A percentile compares a stretch with the other conserved stretches of the same genome.
These are phyloP conservation scores for Tyrophagus putrescentiae DNA, from an alignment of 1,140 invertebrate genomes.

Conservation along the genomic window DNA sequence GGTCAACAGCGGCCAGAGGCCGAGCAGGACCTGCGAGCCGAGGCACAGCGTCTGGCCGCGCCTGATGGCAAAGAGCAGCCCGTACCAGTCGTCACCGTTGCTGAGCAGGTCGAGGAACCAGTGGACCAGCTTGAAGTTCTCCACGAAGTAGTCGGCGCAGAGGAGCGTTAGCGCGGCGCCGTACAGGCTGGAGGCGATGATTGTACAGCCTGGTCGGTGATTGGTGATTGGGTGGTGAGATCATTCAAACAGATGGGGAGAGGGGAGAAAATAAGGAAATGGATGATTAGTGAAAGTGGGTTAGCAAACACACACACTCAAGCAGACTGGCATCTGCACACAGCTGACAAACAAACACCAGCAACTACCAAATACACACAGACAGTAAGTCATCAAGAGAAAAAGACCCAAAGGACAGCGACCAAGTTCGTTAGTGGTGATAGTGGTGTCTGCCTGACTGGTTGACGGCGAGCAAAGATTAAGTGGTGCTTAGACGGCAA, in stretches of 20 bases:
- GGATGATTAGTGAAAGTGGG: too few relatives aligned
- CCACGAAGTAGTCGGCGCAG: constrained; percentile 59
- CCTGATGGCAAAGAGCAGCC: not conserved
- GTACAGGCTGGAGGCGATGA: constrained; percentile 57
- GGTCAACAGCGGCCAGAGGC: constrained; percentile 53
- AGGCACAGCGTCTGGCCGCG: constrained; percentile 46
- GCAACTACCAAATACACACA: too few relatives aligned
- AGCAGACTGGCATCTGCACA: not conserved
- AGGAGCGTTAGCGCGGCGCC: constrained; percentile 55
- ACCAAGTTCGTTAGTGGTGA: too few relatives aligned
- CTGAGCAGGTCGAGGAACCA: constrained; percentile 44
- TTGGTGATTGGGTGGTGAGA: not conserved
- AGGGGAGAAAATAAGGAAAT: constrained; percentile 14
- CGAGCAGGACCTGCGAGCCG: constrained; percentile 57
- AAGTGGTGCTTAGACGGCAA: not conserved
- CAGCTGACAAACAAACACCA: not conserved
- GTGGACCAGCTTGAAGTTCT: constrained; percentile 49
- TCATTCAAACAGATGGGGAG: not conserved
- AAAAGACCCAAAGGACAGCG: too few relatives aligned
- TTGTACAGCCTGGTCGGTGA: constrained; percentile 36
- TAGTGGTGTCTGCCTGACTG: too few relatives aligned
- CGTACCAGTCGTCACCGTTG: not conserved
- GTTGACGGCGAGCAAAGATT: constrained; percentile 5
- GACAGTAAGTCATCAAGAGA: too few relatives aligned
- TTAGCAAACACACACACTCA: not conserved